Evolutionary conservation across 53 echinoderm and acorn worm genomes (phyloP).

Genomic region (Echinarachnius parma): DNA sequence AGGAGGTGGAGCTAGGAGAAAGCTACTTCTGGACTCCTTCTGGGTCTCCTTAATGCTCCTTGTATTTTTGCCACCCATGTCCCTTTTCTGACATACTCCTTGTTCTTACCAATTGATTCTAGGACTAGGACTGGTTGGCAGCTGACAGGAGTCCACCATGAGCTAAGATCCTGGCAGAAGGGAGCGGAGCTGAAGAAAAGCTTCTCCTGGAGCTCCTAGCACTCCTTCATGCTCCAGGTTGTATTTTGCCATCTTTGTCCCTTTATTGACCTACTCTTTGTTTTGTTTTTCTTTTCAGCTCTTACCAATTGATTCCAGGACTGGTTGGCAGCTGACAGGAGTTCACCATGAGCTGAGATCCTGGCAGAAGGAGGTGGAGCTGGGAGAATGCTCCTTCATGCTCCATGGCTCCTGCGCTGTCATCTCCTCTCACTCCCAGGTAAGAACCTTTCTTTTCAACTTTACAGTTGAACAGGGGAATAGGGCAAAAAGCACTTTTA

Average conservation of each 20-base stretch:
- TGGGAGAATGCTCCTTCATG: slow-evolving; percentile 17
- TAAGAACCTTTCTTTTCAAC: slow-evolving; percentile 16
- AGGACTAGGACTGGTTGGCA: slow-evolving; percentile 65
- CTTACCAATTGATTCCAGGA: slow-evolving; percentile 66
- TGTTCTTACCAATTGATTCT: slow-evolving; percentile 69
- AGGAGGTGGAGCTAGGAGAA: slow-evolving; percentile 28
- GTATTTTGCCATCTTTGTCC: background rate
- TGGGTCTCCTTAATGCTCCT: slow-evolving; percentile 53
- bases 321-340: slow-evolving; percentile 68
- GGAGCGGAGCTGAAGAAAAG: slow-evolving; percentile 18
- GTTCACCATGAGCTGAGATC: slow-evolving; percentile 61
- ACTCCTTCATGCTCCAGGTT: background rate
- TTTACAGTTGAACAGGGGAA: background rate
- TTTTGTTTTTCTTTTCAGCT: slow-evolving; percentile 58
- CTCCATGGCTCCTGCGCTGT: slow-evolving; percentile 61
- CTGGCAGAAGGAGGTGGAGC: slow-evolving; percentile 56
- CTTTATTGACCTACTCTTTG: no score
- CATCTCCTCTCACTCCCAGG: slow-evolving; percentile 52
- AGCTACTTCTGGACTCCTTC: no score
- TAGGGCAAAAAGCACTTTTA: no score
- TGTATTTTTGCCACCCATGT: slow-evolving; percentile 50
- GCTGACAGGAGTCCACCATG: slow-evolving; percentile 62
- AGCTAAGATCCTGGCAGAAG: slow-evolving; percentile 63
- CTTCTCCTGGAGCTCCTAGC: no score
- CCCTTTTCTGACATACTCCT: slow-evolving; percentile 39